These are phyloP conservation scores for Erebia aethiops DNA, from an alignment of 2,888 invertebrate species.

Conservation along the genomic window DNA sequence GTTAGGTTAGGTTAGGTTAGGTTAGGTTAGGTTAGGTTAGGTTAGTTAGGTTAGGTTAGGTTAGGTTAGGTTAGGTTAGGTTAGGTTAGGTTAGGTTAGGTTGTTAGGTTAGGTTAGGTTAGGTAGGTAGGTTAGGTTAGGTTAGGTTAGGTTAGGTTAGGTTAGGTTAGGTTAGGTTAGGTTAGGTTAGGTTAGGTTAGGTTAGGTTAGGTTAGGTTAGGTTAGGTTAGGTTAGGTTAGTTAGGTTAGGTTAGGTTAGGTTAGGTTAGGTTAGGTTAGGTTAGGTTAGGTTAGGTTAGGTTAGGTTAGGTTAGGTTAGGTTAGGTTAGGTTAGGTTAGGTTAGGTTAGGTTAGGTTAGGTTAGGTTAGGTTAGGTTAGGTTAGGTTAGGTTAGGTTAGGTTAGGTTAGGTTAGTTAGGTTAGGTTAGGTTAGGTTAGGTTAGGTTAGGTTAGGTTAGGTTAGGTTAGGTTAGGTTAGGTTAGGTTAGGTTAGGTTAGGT, in stretches of 20 bases:
- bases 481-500: no score
- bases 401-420: no score
- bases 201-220: slow-evolving; percentile 24
- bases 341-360: no score
- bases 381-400: no score
- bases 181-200: slow-evolving; percentile 37
- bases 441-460: no score
- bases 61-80: slow-evolving; percentile 41
- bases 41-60: slow-evolving; percentile 41
- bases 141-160: slow-evolving; percentile 12
- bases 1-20: slow-evolving; percentile 31
- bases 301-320: slow-evolving; percentile 35
- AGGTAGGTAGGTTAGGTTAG: slow-evolving; percentile 29
- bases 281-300: slow-evolving; percentile 31
- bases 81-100: no score
- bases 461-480: no score
- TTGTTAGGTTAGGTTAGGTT: slow-evolving; percentile 39
- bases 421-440: no score
- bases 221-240: slow-evolving; percentile 34
- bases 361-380: no score
- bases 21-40: no score
- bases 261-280: slow-evolving; percentile 41
- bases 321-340: slow-evolving; percentile 12
- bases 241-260: slow-evolving; percentile 41
- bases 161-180: slow-evolving; percentile 39